Conservation (phyloP, 2,888 invertebrate species). For the Morpho helenor region DNA sequence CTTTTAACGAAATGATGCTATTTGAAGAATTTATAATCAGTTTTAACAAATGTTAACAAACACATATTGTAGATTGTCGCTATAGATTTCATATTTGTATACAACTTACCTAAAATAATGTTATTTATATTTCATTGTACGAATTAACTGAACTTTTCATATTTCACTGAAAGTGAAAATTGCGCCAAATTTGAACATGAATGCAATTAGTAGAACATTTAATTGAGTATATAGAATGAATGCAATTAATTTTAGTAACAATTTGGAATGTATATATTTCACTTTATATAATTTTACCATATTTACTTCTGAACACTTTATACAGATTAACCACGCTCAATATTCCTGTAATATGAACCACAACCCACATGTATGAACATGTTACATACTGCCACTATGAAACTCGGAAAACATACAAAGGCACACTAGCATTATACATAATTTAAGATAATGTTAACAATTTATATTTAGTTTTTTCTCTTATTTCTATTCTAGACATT, state of each 20-base stretch:
- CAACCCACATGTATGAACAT: constrained; percentile 4
- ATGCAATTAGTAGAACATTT: neutral
- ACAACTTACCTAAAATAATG: no score
- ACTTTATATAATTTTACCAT: constrained; percentile 4
- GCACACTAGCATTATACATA: constrained; percentile 57
- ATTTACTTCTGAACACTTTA: constrained; percentile 5
- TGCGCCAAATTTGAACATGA: neutral
- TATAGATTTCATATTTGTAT: no score
- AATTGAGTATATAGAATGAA: neutral
- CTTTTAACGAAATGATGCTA: no score
- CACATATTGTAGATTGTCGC: no score
- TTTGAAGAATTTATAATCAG: no score
- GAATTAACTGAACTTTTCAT: no score
- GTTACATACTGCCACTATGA: constrained; percentile 27
- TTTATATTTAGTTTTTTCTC: constrained; percentile 46
- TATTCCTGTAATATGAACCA: constrained; percentile 4
- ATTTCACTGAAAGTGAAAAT: no score
- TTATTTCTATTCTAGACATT: constrained; percentile 44
- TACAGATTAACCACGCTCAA: constrained; percentile 8
- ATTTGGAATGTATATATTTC: neutral
- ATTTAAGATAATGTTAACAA: constrained; percentile 47
- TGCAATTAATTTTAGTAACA: no score
- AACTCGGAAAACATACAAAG: constrained; percentile 40
- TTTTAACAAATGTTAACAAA: no score
- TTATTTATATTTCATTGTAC: no score